phyloP scores from a whole-genome alignment of 2,797 vertebrate species.

The Sebastes aleutianus region DNA sequence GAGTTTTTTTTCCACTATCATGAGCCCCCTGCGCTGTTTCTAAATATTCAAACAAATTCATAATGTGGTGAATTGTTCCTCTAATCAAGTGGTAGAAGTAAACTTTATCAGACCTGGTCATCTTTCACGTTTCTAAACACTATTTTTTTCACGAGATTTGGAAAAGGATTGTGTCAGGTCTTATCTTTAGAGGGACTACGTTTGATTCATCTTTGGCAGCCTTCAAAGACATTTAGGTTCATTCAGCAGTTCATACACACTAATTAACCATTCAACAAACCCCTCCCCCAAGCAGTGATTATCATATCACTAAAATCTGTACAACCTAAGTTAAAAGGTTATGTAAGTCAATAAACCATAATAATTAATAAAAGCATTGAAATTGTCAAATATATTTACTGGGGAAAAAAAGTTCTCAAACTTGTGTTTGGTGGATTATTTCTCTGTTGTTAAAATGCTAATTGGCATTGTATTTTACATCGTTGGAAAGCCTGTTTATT shows the following conservation, averaged over 20 bases:
- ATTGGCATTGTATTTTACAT: too few relatives aligned
- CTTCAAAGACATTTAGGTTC: not conserved
- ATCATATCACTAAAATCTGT: too few relatives aligned
- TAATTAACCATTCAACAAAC: not conserved
- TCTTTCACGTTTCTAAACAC: not conserved
- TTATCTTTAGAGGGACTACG: not conserved
- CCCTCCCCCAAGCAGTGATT: not conserved
- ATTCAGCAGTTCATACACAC: not conserved
- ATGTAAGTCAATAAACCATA: too few relatives aligned
- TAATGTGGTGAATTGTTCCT: conserved; percentile 4
- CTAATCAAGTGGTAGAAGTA: not conserved
- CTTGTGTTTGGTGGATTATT: too few relatives aligned
- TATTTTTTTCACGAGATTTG: not conserved
- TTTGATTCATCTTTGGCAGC: not conserved
- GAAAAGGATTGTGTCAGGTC: not conserved
- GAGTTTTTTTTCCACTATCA: not conserved
- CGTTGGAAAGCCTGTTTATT: too few relatives aligned
- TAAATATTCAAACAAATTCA: conserved; percentile 27
- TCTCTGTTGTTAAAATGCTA: too few relatives aligned
- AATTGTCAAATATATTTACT: too few relatives aligned
- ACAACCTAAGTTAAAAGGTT: too few relatives aligned
- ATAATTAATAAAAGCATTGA: too few relatives aligned
- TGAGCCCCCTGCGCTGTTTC: not conserved
- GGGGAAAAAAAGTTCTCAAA: too few relatives aligned
- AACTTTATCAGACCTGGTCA: not conserved